These are phyloP conservation scores for Scytalopus superciliaris DNA, from an alignment of 2,113 vertebrate species.

Conservation along the genomic window DNA sequence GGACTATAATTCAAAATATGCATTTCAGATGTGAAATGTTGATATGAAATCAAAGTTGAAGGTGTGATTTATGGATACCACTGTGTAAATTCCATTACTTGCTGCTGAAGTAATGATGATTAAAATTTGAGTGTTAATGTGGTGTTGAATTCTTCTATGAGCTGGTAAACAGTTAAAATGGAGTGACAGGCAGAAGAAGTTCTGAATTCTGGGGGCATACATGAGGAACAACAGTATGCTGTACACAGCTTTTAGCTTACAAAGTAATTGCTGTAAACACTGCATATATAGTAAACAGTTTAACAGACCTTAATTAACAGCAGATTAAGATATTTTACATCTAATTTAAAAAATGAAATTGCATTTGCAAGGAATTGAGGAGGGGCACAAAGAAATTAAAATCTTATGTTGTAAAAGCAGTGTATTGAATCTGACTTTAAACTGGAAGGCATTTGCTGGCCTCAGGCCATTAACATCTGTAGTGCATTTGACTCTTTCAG, in stretches of 20 bases:
- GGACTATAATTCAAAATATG: neutral
- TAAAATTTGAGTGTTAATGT: neutral
- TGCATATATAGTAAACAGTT: neutral
- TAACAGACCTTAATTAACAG: slow-evolving; percentile 3
- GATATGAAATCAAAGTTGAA: neutral
- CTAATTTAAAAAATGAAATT: neutral
- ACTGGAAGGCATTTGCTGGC: slow-evolving; percentile 22
- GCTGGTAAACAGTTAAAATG: neutral
- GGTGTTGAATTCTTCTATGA: neutral
- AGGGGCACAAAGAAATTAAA: neutral
- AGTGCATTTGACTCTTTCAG: slow-evolving; percentile 44
- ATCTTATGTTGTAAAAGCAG: neutral
- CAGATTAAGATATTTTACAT: neutral
- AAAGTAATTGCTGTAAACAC: neutral
- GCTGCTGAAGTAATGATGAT: neutral
- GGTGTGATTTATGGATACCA: neutral
- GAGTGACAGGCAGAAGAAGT: neutral
- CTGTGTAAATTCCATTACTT: neutral
- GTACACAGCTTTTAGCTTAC: neutral
- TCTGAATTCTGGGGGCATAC: neutral
- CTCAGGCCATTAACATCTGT: slow-evolving; percentile 40
- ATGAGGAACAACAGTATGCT: neutral
- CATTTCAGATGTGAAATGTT: neutral
- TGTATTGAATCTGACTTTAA: neutral
- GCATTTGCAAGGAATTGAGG: neutral